Evolutionary conservation across 2,888 invertebrate genomes (phyloP).

Genomic region (Mechanitis messenoides): DNA sequence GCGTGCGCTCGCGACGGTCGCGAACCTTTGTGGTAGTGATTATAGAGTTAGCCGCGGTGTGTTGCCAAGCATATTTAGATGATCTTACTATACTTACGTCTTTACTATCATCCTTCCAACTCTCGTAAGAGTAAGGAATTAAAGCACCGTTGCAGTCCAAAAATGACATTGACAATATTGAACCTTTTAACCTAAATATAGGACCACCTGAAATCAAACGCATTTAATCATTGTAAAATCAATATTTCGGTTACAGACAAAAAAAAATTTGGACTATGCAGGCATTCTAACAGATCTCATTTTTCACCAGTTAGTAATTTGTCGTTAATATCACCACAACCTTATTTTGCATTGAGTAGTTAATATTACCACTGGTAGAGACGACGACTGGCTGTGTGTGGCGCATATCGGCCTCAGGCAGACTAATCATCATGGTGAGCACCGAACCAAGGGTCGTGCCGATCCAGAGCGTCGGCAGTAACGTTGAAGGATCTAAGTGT

Average conservation of each 20-base stretch:
- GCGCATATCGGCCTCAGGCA: slow-evolving; percentile 86
- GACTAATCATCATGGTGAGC: slow-evolving; percentile 92
- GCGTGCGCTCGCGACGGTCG: slow-evolving; percentile 72
- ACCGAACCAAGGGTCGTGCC: slow-evolving; percentile 98
- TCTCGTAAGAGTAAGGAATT: slow-evolving; percentile 92
- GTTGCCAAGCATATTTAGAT: too few species aligned
- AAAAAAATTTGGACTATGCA: too few species aligned
- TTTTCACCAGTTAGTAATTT: too few species aligned
- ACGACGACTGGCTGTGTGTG: slow-evolving; percentile 91
- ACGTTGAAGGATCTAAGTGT: slow-evolving; percentile 84
- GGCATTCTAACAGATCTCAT: too few species aligned
- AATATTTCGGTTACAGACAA: too few species aligned
- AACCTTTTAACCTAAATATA: slow-evolving; percentile 96
- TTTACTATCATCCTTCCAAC: slow-evolving; percentile 93
- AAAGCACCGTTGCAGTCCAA: slow-evolving; percentile 96
- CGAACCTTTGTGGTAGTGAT: slow-evolving; percentile 38
- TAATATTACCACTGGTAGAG: slow-evolving; percentile 85
- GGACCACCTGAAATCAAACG: slow-evolving; percentile 85
- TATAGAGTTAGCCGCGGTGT: not conserved
- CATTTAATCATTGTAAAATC: too few species aligned
- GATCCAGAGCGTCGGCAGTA: slow-evolving; percentile 95
- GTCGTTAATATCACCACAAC: slow-evolving; percentile 2
- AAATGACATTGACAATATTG: slow-evolving; percentile 95
- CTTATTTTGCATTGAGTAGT: not conserved
- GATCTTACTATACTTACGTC: slow-evolving; percentile 61